Conservation (phyloP, 2,113 vertebrate species). For the Perognathus longimembris region DNA sequence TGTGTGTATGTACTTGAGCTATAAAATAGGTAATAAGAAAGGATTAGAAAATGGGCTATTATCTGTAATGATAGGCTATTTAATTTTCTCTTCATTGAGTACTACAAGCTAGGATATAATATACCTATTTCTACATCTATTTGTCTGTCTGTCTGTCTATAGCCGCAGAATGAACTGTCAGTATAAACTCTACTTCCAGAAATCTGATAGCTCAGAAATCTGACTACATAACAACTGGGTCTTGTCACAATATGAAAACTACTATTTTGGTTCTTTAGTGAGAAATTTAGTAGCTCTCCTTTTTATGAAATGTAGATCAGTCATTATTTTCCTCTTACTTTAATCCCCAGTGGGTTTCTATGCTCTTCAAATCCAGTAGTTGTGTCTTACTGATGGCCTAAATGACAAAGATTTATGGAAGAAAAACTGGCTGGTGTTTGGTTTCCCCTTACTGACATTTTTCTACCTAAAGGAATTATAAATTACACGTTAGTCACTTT, state of each 20-base stretch:
- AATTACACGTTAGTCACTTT: background rate
- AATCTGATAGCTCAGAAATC: background rate
- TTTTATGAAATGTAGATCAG: background rate
- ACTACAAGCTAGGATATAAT: background rate
- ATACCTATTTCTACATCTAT: background rate
- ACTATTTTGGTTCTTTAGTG: conserved; percentile 1
- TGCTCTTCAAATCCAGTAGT: background rate
- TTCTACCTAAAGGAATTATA: background rate
- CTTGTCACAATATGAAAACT: conserved; percentile 43
- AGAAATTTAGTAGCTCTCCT: background rate
- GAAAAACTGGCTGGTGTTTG: background rate
- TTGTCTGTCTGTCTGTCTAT: background rate
- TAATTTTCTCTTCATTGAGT: conserved; percentile 4
- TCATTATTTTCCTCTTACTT: conserved; percentile 1
- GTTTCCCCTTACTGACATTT: background rate
- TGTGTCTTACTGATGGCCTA: background rate
- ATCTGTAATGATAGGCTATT: background rate
- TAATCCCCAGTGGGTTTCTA: background rate
- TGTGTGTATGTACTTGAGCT: background rate
- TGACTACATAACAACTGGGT: background rate
- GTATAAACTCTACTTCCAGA: background rate
- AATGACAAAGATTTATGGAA: background rate
- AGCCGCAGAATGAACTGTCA: background rate
- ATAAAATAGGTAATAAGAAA: conserved; percentile 22
- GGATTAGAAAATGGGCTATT: background rate